Conservation (phyloP, 2,888 invertebrate genomes). For the Pollenia labialis region DNA sequence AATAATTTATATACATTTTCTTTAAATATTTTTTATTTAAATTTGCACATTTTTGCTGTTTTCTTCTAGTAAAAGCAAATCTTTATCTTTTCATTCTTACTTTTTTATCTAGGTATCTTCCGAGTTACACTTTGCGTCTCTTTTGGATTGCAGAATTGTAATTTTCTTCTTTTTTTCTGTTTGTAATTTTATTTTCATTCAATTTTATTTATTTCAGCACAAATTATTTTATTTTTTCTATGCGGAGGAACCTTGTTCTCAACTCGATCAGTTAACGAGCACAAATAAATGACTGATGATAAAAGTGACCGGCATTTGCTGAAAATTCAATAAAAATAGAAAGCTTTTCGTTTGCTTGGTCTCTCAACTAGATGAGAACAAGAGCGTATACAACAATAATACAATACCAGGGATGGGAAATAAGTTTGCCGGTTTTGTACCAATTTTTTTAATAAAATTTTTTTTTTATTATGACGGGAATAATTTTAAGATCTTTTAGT, state of each 20-base stretch:
- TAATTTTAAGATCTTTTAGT: no score
- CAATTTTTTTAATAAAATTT: no score
- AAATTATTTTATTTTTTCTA: slow-evolving; percentile 18
- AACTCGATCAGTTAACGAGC: slow-evolving; percentile 67
- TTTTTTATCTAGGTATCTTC: slow-evolving; percentile 27
- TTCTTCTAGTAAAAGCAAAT: slow-evolving; percentile 21
- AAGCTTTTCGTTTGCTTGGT: slow-evolving; percentile 65
- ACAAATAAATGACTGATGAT: slow-evolving; percentile 65
- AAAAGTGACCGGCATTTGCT: slow-evolving; percentile 70
- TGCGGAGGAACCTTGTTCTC: slow-evolving; percentile 47
- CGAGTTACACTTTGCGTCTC: neutral
- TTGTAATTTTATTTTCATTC: slow-evolving; percentile 33
- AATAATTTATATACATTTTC: slow-evolving; percentile 28
- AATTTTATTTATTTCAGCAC: slow-evolving; percentile 29
- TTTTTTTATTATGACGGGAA: no score
- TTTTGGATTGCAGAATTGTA: slow-evolving; percentile 13
- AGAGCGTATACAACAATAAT: slow-evolving; percentile 21
- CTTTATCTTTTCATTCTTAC: neutral
- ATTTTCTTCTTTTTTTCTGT: slow-evolving; percentile 28
- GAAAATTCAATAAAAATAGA: slow-evolving; percentile 62
- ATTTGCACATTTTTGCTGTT: slow-evolving; percentile 54
- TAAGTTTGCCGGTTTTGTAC: no score
- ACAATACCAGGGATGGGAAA: neutral
- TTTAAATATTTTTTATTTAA: slow-evolving; percentile 22
- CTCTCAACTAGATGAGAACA: slow-evolving; percentile 34